phyloP scores from a whole-genome alignment of 2,888 invertebrate genomes.

The Apotomis turbidana region DNA sequence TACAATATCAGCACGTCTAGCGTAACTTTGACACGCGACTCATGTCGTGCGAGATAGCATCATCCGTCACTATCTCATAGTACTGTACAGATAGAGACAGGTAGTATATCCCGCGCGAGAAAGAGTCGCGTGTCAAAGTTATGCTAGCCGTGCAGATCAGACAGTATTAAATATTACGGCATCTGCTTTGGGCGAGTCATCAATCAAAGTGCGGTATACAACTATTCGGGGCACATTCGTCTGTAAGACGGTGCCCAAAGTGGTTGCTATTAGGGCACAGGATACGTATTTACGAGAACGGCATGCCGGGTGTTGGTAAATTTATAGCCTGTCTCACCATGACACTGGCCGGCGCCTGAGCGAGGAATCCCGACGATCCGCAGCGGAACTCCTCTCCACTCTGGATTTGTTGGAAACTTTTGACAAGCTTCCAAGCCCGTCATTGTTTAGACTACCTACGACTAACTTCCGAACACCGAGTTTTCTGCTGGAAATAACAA shows the following conservation, averaged over 20 bases:
- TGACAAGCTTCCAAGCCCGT: constrained; percentile 62
- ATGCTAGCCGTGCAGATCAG: too few species aligned
- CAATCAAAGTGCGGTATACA: constrained; percentile 50
- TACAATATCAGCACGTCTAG: too few species aligned
- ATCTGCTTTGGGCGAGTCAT: constrained; percentile 51
- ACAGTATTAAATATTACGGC: constrained; percentile 13
- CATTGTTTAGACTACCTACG: constrained; percentile 62
- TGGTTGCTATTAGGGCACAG: constrained; percentile 36
- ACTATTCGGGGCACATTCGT: constrained; percentile 36
- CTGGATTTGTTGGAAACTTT: constrained; percentile 62
- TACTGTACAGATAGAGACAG: too few species aligned
- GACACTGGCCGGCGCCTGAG: constrained; percentile 46
- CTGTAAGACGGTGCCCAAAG: constrained; percentile 44
- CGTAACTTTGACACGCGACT: too few species aligned
- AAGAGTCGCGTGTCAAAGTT: too few species aligned
- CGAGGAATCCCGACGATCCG: constrained; percentile 50
- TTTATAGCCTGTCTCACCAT: constrained; percentile 49
- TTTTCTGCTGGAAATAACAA: constrained; percentile 35
- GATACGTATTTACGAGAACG: constrained; percentile 39
- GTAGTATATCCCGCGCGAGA: too few species aligned
- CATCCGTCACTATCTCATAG: too few species aligned
- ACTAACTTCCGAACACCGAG: constrained; percentile 51
- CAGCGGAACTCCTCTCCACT: constrained; percentile 46
- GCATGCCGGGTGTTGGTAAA: constrained; percentile 43
- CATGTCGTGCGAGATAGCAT: too few species aligned